A percentile compares a stretch with the other conserved stretches of the same genome.
phyloP scores from a whole-genome alignment of 1,140 invertebrate genomes.

The Penaeus indicus region DNA sequence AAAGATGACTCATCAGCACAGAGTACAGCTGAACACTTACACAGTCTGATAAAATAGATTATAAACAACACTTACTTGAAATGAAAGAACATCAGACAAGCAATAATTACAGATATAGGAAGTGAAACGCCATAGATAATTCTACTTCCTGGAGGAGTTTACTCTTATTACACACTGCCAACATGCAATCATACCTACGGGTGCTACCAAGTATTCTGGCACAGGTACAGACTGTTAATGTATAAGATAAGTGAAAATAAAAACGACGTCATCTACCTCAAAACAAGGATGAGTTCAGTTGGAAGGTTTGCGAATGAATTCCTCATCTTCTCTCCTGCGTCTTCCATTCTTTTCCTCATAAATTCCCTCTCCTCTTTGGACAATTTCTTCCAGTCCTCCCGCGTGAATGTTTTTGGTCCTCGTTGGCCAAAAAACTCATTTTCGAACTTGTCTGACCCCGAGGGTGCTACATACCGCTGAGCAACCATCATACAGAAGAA shows the following conservation, averaged over 20 bases:
- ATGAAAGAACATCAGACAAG: too few species aligned
- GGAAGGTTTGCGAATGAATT: conserved; percentile 63
- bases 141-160: too few species aligned
- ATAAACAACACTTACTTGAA: too few species aligned
- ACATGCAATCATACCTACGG: too few species aligned
- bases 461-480: conserved; percentile 68
- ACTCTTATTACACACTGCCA: too few species aligned
- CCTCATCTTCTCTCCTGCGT: conserved; percentile 61
- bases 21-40: too few species aligned
- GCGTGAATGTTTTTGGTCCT: conserved; percentile 68
- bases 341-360: conserved; percentile 69
- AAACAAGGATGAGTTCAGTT: conserved; percentile 59
- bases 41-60: too few species aligned
- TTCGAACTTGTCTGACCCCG: conserved; percentile 52
- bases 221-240: neutral
- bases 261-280: conserved; percentile 54
- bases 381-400: conserved; percentile 69
- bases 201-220: neutral
- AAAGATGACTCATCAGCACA: too few species aligned
- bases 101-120: too few species aligned
- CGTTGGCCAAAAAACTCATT: conserved; percentile 68
- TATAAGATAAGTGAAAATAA: neutral
- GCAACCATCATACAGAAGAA: conserved; percentile 71
- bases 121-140: too few species aligned
- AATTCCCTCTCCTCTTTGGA: conserved; percentile 69